These are phyloP conservation scores for Anhinga rufa DNA, from an alignment of 2,113 vertebrate species.

Conservation along the genomic window DNA sequence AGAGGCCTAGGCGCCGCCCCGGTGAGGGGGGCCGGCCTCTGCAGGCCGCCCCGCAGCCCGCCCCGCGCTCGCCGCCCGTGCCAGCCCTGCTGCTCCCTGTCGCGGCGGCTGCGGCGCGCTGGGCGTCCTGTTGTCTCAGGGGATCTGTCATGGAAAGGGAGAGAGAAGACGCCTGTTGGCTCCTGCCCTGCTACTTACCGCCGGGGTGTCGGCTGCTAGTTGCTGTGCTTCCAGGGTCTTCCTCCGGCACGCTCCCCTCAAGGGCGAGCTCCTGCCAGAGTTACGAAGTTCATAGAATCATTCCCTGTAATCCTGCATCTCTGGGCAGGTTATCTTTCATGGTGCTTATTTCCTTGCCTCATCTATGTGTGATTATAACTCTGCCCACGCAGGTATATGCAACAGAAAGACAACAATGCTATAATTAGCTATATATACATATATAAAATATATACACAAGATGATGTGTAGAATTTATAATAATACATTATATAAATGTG, in stretches of 20 bases:
- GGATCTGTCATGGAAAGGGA: accelerated
- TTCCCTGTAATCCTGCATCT: too few relatives aligned
- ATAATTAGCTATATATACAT: background rate
- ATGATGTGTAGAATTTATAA: background rate
- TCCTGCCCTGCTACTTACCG: accelerated
- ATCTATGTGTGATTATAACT: accelerated
- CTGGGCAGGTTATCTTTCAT: background rate
- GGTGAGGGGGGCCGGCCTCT: background rate
- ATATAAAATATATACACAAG: accelerated
- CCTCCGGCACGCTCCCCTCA: background rate
- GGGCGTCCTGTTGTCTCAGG: too few relatives aligned
- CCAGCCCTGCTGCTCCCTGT: background rate
- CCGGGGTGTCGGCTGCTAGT: background rate
- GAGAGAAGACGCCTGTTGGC: accelerated
- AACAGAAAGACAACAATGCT: background rate
- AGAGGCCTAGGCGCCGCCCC: background rate
- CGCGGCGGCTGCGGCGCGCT: background rate
- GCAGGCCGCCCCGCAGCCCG: background rate
- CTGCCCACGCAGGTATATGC: accelerated
- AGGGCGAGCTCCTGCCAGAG: background rate
- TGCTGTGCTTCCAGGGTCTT: background rate
- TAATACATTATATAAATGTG: too few relatives aligned
- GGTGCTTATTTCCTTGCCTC: background rate
- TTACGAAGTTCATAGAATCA: background rate
- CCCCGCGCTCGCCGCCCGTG: background rate